Evolutionary conservation across 2,888 invertebrate species (phyloP).

Genomic region (Limnephilus auricula): DNA sequence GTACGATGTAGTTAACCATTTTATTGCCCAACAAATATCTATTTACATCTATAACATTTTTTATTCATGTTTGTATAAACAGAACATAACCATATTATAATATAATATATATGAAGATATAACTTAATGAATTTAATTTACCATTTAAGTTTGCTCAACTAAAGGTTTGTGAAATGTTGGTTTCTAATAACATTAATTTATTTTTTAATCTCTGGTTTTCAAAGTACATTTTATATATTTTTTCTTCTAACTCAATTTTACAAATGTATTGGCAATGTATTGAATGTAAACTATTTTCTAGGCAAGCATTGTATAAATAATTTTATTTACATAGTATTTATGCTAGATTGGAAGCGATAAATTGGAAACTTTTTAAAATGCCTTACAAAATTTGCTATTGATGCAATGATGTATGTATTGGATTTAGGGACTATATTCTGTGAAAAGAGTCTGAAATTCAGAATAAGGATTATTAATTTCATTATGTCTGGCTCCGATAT

Average conservation of each 20-base stretch:
- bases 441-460: background rate
- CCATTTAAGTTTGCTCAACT: constrained; percentile 30
- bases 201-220: constrained; percentile 6
- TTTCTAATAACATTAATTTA: constrained; percentile 14
- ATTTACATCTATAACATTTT: background rate
- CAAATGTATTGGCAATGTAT: background rate
- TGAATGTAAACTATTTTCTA: background rate
- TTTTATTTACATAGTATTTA: background rate
- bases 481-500: background rate
- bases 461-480: background rate
- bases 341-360: background rate
- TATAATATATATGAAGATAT: background rate
- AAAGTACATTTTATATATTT: background rate
- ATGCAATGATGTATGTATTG: background rate
- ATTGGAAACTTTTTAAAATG: background rate
- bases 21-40: background rate
- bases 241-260: background rate
- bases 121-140: background rate
- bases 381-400: background rate
- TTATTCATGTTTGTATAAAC: background rate
- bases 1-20: background rate
- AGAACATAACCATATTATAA: background rate
- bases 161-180: constrained; percentile 39
- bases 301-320: background rate
- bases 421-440: background rate